phyloP scores from a whole-genome alignment of 1,140 invertebrate species.

The Muscidifurax raptorellus region DNA sequence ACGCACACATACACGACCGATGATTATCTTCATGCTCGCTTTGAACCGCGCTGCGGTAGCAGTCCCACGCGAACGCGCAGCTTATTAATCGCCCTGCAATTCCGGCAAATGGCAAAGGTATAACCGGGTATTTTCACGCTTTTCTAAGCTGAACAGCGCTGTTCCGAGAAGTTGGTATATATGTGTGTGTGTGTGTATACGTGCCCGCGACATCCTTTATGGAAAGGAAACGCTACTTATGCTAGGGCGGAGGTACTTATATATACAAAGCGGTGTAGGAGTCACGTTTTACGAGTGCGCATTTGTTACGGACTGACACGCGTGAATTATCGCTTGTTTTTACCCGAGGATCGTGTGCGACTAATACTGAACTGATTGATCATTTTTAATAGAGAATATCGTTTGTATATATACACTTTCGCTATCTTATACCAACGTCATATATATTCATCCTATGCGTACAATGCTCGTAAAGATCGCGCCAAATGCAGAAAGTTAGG shows the following conservation, averaged over 20 bases:
- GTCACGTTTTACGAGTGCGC: background rate
- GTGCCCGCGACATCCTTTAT: slow-evolving; percentile 2
- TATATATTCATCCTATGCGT: background rate
- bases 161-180: background rate
- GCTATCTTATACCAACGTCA: background rate
- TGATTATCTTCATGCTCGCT: slow-evolving; percentile 70
- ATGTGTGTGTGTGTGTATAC: background rate
- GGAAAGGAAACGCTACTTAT: slow-evolving; percentile 7
- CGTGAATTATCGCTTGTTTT: background rate
- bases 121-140: slow-evolving; percentile 71
- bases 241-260: background rate
- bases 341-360: background rate
- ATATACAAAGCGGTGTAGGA: slow-evolving; percentile 10
- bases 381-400: background rate
- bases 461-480: background rate
- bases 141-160: slow-evolving; percentile 53
- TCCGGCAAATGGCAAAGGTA: slow-evolving; percentile 69
- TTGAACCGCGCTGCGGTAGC: slow-evolving; percentile 65
- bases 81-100: slow-evolving; percentile 73
- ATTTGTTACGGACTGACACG: slow-evolving; percentile 16
- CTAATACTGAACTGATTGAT: slow-evolving; percentile 7
- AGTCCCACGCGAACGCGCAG: slow-evolving; percentile 70
- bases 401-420: too few relatives aligned
- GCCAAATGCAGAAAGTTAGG: too few relatives aligned
- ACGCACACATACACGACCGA: slow-evolving; percentile 63